Conservation (phyloP, 2,797 vertebrate species). For the Orestias chungarensis region DNA sequence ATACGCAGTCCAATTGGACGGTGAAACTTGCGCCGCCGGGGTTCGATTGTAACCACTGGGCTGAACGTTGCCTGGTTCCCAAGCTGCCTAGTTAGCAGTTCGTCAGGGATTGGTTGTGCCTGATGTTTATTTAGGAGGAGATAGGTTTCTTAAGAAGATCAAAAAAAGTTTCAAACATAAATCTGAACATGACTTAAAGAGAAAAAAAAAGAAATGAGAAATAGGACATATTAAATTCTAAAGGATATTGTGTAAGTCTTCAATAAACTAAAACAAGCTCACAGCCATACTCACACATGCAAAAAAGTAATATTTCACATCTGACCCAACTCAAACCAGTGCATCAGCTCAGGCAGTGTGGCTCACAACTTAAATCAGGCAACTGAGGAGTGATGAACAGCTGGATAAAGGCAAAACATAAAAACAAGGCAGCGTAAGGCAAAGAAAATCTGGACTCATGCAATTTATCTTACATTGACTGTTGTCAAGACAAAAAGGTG, state of each 20-base stretch:
- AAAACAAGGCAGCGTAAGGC: conserved; percentile 60
- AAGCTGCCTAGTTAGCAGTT: conserved; percentile 92
- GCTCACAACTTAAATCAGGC: conserved; percentile 76
- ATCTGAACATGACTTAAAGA: conserved; percentile 14
- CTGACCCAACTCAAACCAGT: conserved; percentile 73
- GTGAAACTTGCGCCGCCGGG: conserved; percentile 95
- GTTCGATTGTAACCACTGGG: conserved; percentile 97
- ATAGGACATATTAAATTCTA: conserved; percentile 3
- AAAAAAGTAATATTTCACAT: conserved; percentile 71
- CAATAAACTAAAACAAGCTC: conserved; percentile 48
- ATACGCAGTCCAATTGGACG: conserved; percentile 95
- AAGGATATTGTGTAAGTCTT: conserved; percentile 8
- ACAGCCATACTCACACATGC: conserved; percentile 74
- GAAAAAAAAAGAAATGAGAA: conserved; percentile 11
- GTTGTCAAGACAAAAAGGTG: conserved; percentile 38
- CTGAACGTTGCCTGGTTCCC: conserved; percentile 99
- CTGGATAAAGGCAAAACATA: conserved; percentile 72
- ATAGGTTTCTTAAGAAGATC: conserved; percentile 4
- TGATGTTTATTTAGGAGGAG: conserved; percentile 52
- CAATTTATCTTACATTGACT: conserved; percentile 32
- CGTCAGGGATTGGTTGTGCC: conserved; percentile 96
- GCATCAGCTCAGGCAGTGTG: conserved; percentile 69
- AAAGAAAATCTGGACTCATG: conserved; percentile 58
- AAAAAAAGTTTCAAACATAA: neutral
- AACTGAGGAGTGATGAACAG: conserved; percentile 74